Evolutionary conservation across 2,888 invertebrate species (phyloP), one percentile per base, ranked within the genome.

Genomic region (Tenthredo mesomela): DNA sequence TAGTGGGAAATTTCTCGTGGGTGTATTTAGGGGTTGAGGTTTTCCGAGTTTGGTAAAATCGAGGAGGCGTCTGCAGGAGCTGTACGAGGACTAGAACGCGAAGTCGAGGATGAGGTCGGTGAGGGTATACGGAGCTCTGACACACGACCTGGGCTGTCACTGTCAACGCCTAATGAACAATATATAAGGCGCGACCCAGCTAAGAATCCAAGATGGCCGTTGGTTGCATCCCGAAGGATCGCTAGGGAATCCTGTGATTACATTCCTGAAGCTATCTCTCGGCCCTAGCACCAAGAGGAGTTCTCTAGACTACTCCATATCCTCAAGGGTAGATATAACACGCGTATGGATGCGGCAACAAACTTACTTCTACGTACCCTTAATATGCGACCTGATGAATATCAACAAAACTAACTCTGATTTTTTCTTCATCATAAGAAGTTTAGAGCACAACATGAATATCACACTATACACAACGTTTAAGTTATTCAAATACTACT

Each of bases 191-290:
- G 86, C 86, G 87, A 90, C 88, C 89, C 86, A 87, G 89, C 91
- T 93, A 93, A 93, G 93, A 93, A 93, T 93, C 91, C 93, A 92
- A 91, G 89, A 92, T 92, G 92, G 92, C 90, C 88, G 89, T 90
- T 88, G 84, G 87, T 87, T 89, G 90, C 90, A 91, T 91, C 91
- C 89, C 90, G 90, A 90, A 92, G 92, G 91, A 92, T 92, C 91
- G 90, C 91, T 87, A 90, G 92, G 89, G 93, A 93, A 93, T 93
- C 92, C 91, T 91, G 92, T 93, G 93, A 93, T 93, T 93, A 93
- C 93, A 93, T 93, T 93, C 93, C 92, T 89, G 71, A n/a, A n/a
- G 86, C 89, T 89, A 88, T 71, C 67, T 65, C 84, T 65, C 67
- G 82, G 84, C 61, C 61, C 67, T 47, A n/a, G n/a, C 43, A 33